Evolutionary conservation across 1,140 invertebrate species (phyloP), one percentile per base, ranked within the genome.

Genomic region (Mizuhopecten yessoensis): DNA sequence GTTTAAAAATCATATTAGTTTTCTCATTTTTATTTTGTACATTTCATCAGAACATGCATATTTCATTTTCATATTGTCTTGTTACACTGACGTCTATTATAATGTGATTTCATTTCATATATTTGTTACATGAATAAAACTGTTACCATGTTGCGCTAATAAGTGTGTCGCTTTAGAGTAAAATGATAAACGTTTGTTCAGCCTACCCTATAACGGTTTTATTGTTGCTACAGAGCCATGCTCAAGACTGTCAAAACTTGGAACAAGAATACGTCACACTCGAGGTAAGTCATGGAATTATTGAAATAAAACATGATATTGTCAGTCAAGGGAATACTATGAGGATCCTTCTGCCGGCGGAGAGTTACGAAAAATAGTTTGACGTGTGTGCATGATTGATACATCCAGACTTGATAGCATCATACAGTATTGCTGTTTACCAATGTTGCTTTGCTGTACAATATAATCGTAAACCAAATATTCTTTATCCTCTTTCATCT

Each of bases 271-370:
- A 92, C 45, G 45, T 42, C 87, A 86, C 89, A 23, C 88, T 93
- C 20, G 91, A 92, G 93, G 91, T 92, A 89, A 91, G 88, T 2
- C 29, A 75, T 45, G n/a, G n/a, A n/a, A n/a, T n/a, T n/a, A n/a
- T n/a, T n/a, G n/a, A n/a, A n/a, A n/a, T n/a, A n/a, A n/a, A n/a
- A n/a, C n/a, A n/a, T n/a, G n/a, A n/a, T n/a, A n/a, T n/a, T n/a
- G n/a, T n/a, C n/a, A n/a, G n/a, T n/a, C n/a, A n/a, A n/a, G n/a
- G n/a, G n/a, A n/a, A n/a, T n/a, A n/a, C n/a, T n/a, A n/a, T n/a
- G n/a, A n/a, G n/a, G n/a, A n/a, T n/a, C n/a, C n/a, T n/a, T n/a
- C n/a, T n/a, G n/a, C n/a, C n/a, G n/a, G n/a, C n/a, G n/a, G n/a
- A n/a, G n/a, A n/a, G n/a, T n/a, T n/a, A n/a, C n/a, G n/a, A n/a